Base-by-base conservation (phyloP, 2,888 invertebrate genomes). In the Chironomus riparius region DNA sequence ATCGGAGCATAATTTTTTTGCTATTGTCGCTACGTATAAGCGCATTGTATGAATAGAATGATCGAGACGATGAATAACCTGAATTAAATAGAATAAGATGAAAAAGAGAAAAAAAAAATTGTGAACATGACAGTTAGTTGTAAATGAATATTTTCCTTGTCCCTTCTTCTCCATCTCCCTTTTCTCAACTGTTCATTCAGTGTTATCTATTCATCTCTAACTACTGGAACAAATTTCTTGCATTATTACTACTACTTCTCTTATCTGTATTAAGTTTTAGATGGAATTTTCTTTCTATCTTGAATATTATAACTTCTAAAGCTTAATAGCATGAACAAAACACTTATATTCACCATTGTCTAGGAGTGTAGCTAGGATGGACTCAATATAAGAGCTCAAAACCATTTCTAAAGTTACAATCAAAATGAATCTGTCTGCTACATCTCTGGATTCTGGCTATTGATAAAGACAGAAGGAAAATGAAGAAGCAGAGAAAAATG, bases 11-110 rank as follows among this genome's bases (percentile, higher is more conserved):
- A 92, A 85, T 76, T 89, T 86, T 77, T 91, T 89, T 0, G 91
- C 90, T 82, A 91, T 91, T 22, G 89, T 88, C 69, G 89, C 85
- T 56, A 91, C 90, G 93, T 93, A 93, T 7, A 93, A 84, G 47
- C 93, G 87, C 81, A 90, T 91, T 0, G 91, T 91, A 81, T 94
- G 93, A 56, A 93, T 87, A 0, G 92, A 91, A 81, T 92, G 92
- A 85, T 92, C 92, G 12, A 72, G 62, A 21, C 72, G 72, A 72
- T 72, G 72, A 15, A 72, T 15, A 3, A 72, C 89, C 72, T 72
- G 22, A 38, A 10, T 38, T 4, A 56, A 56, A 18, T 56, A 56
- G 13, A 72, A 62, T 12, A 38, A 70, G 28, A 70, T 4, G 70
- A 24, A 68, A 13, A 38, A 15, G 10, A 7, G 10, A 15, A 5